These are phyloP conservation scores for Meandrusa payeni DNA, from an alignment of 2,888 invertebrate species.

Conservation along the genomic window DNA sequence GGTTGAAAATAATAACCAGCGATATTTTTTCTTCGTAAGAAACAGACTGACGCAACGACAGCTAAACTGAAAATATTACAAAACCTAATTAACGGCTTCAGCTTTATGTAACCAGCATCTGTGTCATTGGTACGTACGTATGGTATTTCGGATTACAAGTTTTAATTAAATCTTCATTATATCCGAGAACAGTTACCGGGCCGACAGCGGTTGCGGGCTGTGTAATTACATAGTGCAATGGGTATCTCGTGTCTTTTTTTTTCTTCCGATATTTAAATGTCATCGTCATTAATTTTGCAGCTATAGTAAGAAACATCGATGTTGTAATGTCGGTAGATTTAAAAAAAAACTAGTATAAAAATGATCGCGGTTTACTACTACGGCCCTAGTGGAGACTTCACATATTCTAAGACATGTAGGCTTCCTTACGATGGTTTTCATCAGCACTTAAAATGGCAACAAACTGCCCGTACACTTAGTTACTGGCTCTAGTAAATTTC, in stretches of 20 bases:
- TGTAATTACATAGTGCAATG: constrained; percentile 20
- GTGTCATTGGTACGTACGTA: constrained; percentile 62
- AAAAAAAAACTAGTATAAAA: too few species aligned
- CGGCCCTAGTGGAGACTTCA: too few species aligned
- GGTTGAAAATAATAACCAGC: too few species aligned
- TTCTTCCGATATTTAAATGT: constrained; percentile 24
- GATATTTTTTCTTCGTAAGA: too few species aligned
- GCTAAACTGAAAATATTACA: constrained; percentile 33
- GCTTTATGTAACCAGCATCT: constrained; percentile 68
- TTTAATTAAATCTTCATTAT: constrained; percentile 23
- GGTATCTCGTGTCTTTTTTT: constrained; percentile 14
- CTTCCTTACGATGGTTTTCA: too few species aligned
- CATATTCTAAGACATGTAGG: too few species aligned
- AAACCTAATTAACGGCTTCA: constrained; percentile 53
- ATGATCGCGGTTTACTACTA: too few species aligned
- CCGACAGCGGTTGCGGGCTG: constrained; percentile 14
- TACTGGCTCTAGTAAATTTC: too few species aligned
- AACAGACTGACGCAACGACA: not conserved
- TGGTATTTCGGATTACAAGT: constrained; percentile 17
- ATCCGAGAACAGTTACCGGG: constrained; percentile 10
- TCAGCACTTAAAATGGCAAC: too few species aligned
- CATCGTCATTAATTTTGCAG: constrained; percentile 16
- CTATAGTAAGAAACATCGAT: too few species aligned
- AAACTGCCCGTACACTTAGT: too few species aligned
- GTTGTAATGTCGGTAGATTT: too few species aligned